These are phyloP conservation scores for Solea senegalensis DNA, from an alignment of 2,113 vertebrate species.

Conservation along the genomic window DNA sequence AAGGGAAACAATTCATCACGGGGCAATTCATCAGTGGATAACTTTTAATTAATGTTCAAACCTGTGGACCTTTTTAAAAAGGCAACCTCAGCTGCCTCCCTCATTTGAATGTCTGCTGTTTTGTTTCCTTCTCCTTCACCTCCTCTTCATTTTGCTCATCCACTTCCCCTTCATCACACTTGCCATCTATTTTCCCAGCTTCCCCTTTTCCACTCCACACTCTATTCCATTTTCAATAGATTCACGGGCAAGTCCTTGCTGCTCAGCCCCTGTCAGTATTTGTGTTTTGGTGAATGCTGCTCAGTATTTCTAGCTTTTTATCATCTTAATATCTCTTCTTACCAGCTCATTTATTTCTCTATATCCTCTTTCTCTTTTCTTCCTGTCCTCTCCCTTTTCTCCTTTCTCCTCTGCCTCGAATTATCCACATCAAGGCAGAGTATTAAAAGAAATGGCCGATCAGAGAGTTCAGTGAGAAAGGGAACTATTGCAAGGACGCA, in stretches of 20 bases:
- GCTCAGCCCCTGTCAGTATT: constrained; percentile 48
- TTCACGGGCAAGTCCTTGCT: constrained; percentile 44
- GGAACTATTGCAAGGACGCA: constrained; percentile 46
- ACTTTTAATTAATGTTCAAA: constrained; percentile 77
- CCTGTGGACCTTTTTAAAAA: constrained; percentile 54
- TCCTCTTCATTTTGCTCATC: constrained; percentile 43
- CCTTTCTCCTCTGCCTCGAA: constrained; percentile 44
- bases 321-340: constrained; percentile 42
- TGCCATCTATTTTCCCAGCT: constrained; percentile 46
- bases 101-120: constrained; percentile 26
- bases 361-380: constrained; percentile 4
- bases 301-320: constrained; percentile 46
- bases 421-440: constrained; percentile 58
- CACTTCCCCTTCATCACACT: constrained; percentile 33
- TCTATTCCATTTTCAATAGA: constrained; percentile 63
- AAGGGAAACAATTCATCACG: constrained; percentile 75
- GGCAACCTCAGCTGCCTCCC: constrained; percentile 34
- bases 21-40: constrained; percentile 71
- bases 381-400: constrained; percentile 1
- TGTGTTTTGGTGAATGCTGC: constrained; percentile 50
- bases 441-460: constrained; percentile 57
- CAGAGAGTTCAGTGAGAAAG: constrained; percentile 19
- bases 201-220: constrained; percentile 50
- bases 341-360: constrained; percentile 45
- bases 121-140: constrained; percentile 31